Evolutionary conservation across 2,888 invertebrate species (phyloP).

Genomic region (Clitarchus hookeri): DNA sequence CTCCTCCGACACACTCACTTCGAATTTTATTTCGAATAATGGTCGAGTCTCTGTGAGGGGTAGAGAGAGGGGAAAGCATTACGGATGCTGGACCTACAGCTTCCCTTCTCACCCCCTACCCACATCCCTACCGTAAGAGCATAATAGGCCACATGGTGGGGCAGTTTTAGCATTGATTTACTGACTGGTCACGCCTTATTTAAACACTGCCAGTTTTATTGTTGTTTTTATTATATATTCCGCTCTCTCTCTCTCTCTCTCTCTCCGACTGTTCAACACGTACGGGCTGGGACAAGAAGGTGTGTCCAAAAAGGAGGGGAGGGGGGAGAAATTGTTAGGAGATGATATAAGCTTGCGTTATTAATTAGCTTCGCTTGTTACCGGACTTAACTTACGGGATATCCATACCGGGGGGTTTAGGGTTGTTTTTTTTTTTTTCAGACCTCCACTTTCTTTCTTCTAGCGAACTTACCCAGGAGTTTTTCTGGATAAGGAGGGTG

Average conservation of each 20-base stretch:
- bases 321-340: neutral
- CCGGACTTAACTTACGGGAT: neutral
- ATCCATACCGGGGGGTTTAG: neutral
- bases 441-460: neutral
- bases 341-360: neutral
- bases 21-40: slow-evolving; percentile 24
- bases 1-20: neutral
- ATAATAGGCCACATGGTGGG: slow-evolving; percentile 37
- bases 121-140: neutral
- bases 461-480: neutral
- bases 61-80: neutral
- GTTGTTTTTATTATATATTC: neutral
- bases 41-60: neutral
- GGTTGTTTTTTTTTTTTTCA: neutral
- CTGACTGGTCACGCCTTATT: slow-evolving; percentile 36
- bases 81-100: neutral
- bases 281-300: neutral
- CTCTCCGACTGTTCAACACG: slow-evolving; percentile 20
- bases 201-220: slow-evolving; percentile 25
- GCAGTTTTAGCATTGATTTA: slow-evolving; percentile 37
- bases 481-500: neutral
- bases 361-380: neutral
- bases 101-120: neutral
- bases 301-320: neutral
- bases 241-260: neutral